These are phyloP conservation scores for Oreohelix idahoensis DNA, from an alignment of 1,140 invertebrate species.

Conservation along the genomic window DNA sequence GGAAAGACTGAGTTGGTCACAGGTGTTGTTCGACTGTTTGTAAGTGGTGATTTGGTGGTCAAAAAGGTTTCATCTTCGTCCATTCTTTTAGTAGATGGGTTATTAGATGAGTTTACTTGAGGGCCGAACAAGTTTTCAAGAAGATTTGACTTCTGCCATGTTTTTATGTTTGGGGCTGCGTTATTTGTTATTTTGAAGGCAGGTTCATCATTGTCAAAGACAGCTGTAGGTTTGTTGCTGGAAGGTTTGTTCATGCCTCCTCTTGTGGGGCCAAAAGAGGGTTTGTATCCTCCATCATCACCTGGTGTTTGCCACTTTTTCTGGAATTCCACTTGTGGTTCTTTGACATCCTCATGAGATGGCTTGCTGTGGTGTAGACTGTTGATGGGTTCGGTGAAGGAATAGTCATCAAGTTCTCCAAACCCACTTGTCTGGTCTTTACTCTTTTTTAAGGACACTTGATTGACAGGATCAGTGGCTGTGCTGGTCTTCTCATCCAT, in stretches of 20 bases:
- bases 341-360: constrained; percentile 54
- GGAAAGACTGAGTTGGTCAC: constrained; percentile 46
- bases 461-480: constrained; percentile 13
- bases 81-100: constrained; percentile 32
- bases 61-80: constrained; percentile 54
- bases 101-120: constrained; percentile 21
- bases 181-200: constrained; percentile 19
- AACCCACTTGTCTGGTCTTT: constrained; percentile 14
- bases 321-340: constrained; percentile 53
- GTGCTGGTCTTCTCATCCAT: constrained; percentile 47
- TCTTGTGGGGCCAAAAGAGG: constrained; percentile 52
- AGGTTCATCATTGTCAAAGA: constrained; percentile 42
- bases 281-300: constrained; percentile 54
- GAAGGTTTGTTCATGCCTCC: background rate
- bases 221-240: constrained; percentile 12
- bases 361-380: constrained; percentile 66
- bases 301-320: constrained; percentile 43
- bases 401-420: constrained; percentile 42
- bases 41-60: constrained; percentile 18
- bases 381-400: constrained; percentile 57
- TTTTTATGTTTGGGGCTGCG: background rate
- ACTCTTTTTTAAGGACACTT: background rate
- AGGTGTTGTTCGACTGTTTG: constrained; percentile 16
- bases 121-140: constrained; percentile 61
- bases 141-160: constrained; percentile 43